Base-by-base conservation (phyloP, 2,888 invertebrate species). In the Melinopterus prodromus region DNA sequence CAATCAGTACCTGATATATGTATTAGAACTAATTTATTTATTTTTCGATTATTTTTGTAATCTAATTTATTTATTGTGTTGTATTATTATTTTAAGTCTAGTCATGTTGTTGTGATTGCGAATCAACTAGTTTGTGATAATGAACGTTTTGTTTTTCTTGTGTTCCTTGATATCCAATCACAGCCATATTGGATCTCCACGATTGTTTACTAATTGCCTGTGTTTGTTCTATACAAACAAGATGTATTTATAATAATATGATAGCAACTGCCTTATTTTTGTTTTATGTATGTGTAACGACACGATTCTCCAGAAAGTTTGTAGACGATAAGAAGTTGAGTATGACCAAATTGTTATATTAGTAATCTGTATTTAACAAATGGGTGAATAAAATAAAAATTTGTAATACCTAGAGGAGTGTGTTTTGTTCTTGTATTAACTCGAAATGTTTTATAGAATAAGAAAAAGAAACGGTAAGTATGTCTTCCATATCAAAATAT, bases 341-440 rank as follows among this genome's bases (percentile, higher is more conserved):
- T 53, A 53, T 53, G 53, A 53, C 53, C 53, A 53, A 53, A 53
- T 53, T 53, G 53, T 53, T 53, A 53, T 53, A 53, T 53, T 53
- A 53, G 53, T 53, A 53, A 12, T 53, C 53, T 53, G 53, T 53
- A 53, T 53, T 53, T 53, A 53, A 12, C 53, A 53, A 53, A 53
- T 53, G 53, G 53, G 53, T 53, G 53, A 53, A 53, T 7, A 53
- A 53, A 53, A 53, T 4, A 53, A 53, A 53, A 53, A 53, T 53
- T 53, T 53, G 53, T 53, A 53, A 53, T 53, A 53, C 53, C 53
- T 53, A 53, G 12, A 53, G 53, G 7, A 9, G 12, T 53, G 53
- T 53, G 2, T 9, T 53, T 53, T 53, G n/a, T n/a, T n/a, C 5
- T 12, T 53, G 7, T 53, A 53, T 1, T 53, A 53, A 9, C 7